Evolutionary conservation across 2,113 vertebrate species (phyloP).

Genomic region (Austrofundulus limnaeus): DNA sequence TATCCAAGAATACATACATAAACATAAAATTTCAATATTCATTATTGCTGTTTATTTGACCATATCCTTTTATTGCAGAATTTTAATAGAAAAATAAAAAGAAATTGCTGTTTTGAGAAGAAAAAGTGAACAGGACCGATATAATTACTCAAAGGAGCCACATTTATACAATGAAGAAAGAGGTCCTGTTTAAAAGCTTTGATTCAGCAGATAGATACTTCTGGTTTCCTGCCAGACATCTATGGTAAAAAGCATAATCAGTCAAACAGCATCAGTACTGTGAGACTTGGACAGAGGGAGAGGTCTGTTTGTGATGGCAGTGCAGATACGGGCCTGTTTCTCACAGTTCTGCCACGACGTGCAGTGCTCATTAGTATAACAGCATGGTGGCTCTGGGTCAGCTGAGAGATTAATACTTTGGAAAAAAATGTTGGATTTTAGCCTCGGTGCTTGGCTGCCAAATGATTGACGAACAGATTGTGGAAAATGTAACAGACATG

Average conservation of each 20-base stretch:
- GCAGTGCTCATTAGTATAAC: constrained; percentile 21
- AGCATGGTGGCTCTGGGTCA: constrained; percentile 20
- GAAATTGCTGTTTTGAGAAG: not conserved
- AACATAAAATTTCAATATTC: no score
- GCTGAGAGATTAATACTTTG: constrained; percentile 27
- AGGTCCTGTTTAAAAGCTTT: constrained; percentile 37
- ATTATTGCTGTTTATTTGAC: not conserved
- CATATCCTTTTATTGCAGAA: not conserved
- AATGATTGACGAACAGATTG: constrained; percentile 16
- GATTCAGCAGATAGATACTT: constrained; percentile 25
- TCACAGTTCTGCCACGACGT: constrained; percentile 12
- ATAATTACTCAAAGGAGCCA: constrained; percentile 23
- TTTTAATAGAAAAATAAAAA: not conserved
- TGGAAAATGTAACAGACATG: constrained; percentile 15
- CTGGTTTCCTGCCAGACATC: constrained; percentile 36
- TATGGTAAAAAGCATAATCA: constrained; percentile 42
- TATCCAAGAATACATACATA: no score
- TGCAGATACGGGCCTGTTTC: constrained; percentile 11
- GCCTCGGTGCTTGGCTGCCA: constrained; percentile 12
- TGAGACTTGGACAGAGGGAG: not conserved
- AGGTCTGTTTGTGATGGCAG: constrained; percentile 7
- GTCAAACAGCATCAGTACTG: constrained; percentile 24
- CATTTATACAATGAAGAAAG: constrained; percentile 11
- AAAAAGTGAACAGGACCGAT: not conserved
- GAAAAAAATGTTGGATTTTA: constrained; percentile 30